Base-by-base conservation (phyloP, 2,888 invertebrate genomes). In the Capitulum mitella region DNA sequence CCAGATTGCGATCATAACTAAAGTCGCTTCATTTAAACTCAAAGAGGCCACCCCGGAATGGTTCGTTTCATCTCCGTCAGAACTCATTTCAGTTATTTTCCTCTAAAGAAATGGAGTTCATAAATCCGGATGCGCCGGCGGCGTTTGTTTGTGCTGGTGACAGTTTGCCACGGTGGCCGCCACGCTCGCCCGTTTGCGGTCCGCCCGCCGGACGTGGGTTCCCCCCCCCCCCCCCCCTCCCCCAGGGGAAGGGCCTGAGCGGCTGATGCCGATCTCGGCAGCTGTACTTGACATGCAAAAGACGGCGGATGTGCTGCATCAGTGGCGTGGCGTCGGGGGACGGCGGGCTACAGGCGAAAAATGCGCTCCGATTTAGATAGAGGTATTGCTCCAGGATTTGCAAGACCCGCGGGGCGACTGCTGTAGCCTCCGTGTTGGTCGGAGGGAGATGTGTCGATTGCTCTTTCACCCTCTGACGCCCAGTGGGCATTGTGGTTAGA, bases 81-180 rank as follows among this genome's bases (percentile, higher is more conserved):
- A 29, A 29, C n/a, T 58, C 58, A 29, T 58, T 58, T 58, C 58
- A n/a, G n/a, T 58, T 58, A 58, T 58, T 58, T 58, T 58, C 58
- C 58, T 19, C 8, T 3, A 29, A 26, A 26, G 58, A 12, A 58
- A 58, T 58, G 58, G 58, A 58, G n/a, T 10, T n/a, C n/a, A 58
- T 58, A 58, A 58, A 58, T 58, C 29, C 10, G n/a, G 0, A 29
- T 10, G n/a, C 58, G n/a, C 58, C 1, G 58, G n/a, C 58, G 10
- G 58, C 26, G 58, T 58, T 58, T 58, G 58, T 58, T 58, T 58
- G 58, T 8, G 58, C 12, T 29, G 58, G n/a, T 29, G 58, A 29
- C 58, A 58, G 58, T n/a, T 29, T n/a, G n/a, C n/a, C 58, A 29
- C 58, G n/a, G 58, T 29, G 58, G 1, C n/a, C 1, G 58, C n/a